phyloP scores from a whole-genome alignment of 2,797 vertebrate species.

The Melanotaenia pygmaea region DNA sequence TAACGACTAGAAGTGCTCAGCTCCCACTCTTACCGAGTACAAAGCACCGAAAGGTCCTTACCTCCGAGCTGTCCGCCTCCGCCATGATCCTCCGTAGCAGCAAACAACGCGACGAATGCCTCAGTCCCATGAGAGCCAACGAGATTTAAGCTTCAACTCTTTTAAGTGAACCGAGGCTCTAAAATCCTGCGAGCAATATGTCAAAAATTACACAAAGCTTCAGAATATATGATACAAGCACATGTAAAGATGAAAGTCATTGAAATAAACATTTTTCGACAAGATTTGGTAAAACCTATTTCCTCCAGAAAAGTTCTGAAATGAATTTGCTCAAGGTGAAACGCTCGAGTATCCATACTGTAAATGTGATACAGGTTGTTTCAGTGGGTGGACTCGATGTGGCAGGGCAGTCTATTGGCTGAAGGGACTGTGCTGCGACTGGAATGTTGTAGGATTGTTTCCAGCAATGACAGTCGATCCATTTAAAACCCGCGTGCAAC shows the following conservation, averaged over 20 bases:
- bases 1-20: conserved; percentile 1
- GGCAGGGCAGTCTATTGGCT: conserved; percentile 24
- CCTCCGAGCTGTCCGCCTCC: conserved; percentile 96
- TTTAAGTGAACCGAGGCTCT: conserved; percentile 35
- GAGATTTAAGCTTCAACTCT: conserved; percentile 76
- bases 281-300: conserved; percentile 19
- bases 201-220: conserved; percentile 17
- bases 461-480: conserved; percentile 32
- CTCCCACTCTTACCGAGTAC: conserved; percentile 34
- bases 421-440: conserved; percentile 17
- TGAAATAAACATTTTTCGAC: neutral
- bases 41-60: conserved; percentile 82
- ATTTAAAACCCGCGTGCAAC: conserved; percentile 10
- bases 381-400: conserved; percentile 29
- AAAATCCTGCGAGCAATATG: conserved; percentile 19
- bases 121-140: conserved; percentile 95
- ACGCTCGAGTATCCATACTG: conserved; percentile 52
- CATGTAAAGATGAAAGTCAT: conserved; percentile 15
- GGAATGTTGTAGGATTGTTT: conserved; percentile 55
- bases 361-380: conserved; percentile 41
- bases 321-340: conserved; percentile 19
- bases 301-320: conserved; percentile 51
- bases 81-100: conserved; percentile 98
- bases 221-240: neutral
- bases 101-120: conserved; percentile 98